These are phyloP conservation scores for Parthenolecanium corni DNA, from an alignment of 2,888 invertebrate species.

Conservation along the genomic window DNA sequence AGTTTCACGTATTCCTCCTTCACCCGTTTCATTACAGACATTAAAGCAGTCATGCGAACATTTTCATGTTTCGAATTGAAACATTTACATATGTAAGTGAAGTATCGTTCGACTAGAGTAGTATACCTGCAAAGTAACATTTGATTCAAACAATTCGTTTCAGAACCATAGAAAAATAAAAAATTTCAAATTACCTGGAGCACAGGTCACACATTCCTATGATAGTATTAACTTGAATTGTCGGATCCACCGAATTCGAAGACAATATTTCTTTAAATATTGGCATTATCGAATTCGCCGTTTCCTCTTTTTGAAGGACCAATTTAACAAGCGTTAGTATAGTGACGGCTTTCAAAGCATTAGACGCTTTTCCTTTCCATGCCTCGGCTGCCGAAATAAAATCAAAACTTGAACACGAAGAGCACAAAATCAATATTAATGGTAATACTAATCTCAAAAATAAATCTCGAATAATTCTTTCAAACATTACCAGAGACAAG, in stretches of 20 bases:
- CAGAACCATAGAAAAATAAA: neutral
- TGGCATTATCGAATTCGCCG: constrained; percentile 16
- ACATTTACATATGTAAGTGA: constrained; percentile 20
- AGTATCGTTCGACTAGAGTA: constrained; percentile 11
- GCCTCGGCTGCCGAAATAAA: neutral
- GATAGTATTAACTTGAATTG: constrained; percentile 17
- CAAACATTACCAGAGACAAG: too few relatives aligned
- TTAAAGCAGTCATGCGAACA: constrained; percentile 10
- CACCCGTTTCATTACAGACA: constrained; percentile 18
- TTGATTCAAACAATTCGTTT: neutral
- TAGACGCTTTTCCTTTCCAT: constrained; percentile 14
- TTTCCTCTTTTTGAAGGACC: constrained; percentile 18
- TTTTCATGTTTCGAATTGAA: constrained; percentile 20
- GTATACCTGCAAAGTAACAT: constrained; percentile 8
- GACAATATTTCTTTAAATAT: constrained; percentile 17
- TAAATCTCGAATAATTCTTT: too few relatives aligned
- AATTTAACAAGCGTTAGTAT: constrained; percentile 17
- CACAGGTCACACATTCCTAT: constrained; percentile 23
- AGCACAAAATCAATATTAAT: too few relatives aligned
- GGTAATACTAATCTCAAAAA: too few relatives aligned
- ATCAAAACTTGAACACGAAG: neutral
- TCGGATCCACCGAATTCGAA: constrained; percentile 11
- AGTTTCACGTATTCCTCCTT: constrained; percentile 23
- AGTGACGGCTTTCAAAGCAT: constrained; percentile 16
- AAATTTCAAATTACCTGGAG: constrained; percentile 6